Base-by-base conservation (phyloP, 2,888 invertebrate species). In the Coecobrya sp. region DNA sequence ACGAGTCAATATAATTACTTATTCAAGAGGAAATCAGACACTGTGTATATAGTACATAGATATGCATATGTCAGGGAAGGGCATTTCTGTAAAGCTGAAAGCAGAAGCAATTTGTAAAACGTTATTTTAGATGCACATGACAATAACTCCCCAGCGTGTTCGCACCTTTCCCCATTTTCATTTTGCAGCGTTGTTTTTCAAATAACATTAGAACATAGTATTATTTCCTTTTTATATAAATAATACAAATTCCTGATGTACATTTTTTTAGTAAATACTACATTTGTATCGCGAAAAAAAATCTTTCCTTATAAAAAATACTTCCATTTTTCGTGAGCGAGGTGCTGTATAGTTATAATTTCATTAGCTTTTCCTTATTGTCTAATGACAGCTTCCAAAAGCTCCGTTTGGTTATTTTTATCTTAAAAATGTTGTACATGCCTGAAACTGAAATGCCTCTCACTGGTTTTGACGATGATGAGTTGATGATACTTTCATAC, bases 1-100 rank as follows among this genome's bases (percentile, higher is more conserved):
- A 81, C 27, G 0, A 30, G 16, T 16, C 27, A 81, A 27, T 25
- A 10, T 79, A 22, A 25, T 79, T 16, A 79, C 0, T 79, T 22
- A 49, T 19, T 36, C 68, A 68, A 30, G 3, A 68, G 30, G n/a
- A 36, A 25, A 65, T 65, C 49, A 2, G 79, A 45, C 79, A 79
- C n/a, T 3, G 5, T 7, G 70, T n/a, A 30, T 25, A 27, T 11
- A 13, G 16, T 16, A 70, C 70, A n/a, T 30, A 70, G n/a, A 70
- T 30, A 70, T 70, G n/a, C 30, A 16, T 8, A 22, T 30, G 11
- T n/a, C 59, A 8, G 1, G 19, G 8, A 19, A 52, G 13, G 10
- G 5, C 10, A 7, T 22, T 62, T 68, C 25, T 70, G n/a, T 1
- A 70, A 73, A 19, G 70, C 30, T 11, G 16, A 5, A 73, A 42